Evolutionary conservation across 2,888 invertebrate species (phyloP).

Genomic region (Acanthosepion lycidas): DNA sequence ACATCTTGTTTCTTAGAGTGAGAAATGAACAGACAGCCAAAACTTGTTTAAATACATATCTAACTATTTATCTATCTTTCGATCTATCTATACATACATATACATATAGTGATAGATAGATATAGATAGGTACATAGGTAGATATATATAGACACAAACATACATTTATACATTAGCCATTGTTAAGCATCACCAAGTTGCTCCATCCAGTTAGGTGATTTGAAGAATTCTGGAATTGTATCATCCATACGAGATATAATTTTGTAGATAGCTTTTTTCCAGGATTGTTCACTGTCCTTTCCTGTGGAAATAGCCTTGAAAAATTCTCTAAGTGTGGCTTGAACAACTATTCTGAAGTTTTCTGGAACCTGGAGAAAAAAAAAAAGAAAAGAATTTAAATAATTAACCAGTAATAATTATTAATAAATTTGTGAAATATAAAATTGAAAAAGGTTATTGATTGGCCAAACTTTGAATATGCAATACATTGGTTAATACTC

Average conservation of each 20-base stretch:
- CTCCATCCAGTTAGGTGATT: slow-evolving; percentile 99
- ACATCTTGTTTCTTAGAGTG: slow-evolving; percentile 14
- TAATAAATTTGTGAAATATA: not conserved
- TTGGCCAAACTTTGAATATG: no score
- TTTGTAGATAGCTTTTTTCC: slow-evolving; percentile 99
- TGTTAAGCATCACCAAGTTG: slow-evolving; percentile 82
- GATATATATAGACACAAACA: not conserved
- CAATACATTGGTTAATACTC: not conserved
- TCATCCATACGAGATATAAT: slow-evolving; percentile 99
- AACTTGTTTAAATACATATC: not conserved
- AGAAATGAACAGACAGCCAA: not conserved
- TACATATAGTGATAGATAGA: not conserved
- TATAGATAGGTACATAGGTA: no score
- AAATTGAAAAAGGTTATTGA: no score
- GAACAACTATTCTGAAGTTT: slow-evolving; percentile 96
- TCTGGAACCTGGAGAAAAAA: slow-evolving; percentile 88
- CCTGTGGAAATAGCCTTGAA: slow-evolving; percentile 97
- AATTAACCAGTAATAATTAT: not conserved
- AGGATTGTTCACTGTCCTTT: slow-evolving; percentile 97
- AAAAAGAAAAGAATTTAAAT: not conserved
- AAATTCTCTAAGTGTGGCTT: slow-evolving; percentile 98
- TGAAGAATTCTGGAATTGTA: slow-evolving; percentile 99
- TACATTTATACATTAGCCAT: slow-evolving; percentile 23
- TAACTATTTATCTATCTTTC: not conserved
- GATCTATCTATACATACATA: not conserved